Base-by-base conservation (phyloP, 2,113 vertebrate genomes). In the Sakesphorus luctuosus region DNA sequence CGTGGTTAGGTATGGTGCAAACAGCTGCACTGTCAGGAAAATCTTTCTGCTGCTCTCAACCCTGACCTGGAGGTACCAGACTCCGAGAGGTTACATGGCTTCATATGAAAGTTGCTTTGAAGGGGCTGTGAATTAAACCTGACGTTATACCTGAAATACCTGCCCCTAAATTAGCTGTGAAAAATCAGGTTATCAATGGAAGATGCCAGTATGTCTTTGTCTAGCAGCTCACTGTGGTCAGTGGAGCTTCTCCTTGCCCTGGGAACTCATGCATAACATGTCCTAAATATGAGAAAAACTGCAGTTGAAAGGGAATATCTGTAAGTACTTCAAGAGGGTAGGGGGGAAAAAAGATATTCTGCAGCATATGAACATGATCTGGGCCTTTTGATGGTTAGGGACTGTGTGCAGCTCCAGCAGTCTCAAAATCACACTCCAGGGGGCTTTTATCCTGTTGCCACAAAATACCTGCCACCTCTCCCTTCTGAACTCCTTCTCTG, bases 61-160 rank as follows among this genome's bases (percentile, higher is more conserved):
- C 77, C 94, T 96, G 94, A 97, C 95, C 96, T 71, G 79, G 83
- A 93, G 92, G 93, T 93, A 97, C 83, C 86, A 93, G 88, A 62
- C 69, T 65, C 47, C 4, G 52, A 59, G 62, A 92, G 85, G 86
- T 93, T 96, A 92, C 2, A 0, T 61, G 84, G 67, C 88, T 90
- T 83, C 77, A 43, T 91, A 71, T 84, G 86, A 52, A 85, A 71
- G 67, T 31, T 84, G 33, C 81, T 95, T 96, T 97, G 96, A 93
- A 96, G 65, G 38, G 52, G 35, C 26, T 93, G 31, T 95, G 95
- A 96, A 96, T 94, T 96, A 86, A 97, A 97, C 50, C 65, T 95
- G 95, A 97, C 93, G 91, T 20, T 95, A 91, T 88, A 93, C 89
- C 93, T 94, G 90, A 89, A 96, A 97, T 96, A 95, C 90, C 96